phyloP scores from a whole-genome alignment of 2,888 invertebrate genomes.

The Anthophora plumipes region DNA sequence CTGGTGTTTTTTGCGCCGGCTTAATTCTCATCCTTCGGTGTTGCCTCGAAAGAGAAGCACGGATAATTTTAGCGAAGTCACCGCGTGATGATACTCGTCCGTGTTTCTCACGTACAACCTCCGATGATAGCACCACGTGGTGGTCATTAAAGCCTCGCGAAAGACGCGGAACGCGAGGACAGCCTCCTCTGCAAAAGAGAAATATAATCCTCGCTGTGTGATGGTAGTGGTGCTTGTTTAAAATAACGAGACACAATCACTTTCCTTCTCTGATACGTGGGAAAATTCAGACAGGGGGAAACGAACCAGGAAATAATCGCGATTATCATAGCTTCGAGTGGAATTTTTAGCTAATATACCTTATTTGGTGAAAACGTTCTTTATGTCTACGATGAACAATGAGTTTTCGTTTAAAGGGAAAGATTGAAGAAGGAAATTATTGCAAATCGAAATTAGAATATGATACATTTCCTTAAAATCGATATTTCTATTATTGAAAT shows the following conservation, averaged over 20 bases:
- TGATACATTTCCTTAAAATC: no score
- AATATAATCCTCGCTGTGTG: conserved; percentile 28
- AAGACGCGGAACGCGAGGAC: conserved; percentile 57
- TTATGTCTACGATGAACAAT: no score
- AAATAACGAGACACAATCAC: conserved; percentile 29
- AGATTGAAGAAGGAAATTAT: background rate
- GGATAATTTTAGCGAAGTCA: conserved; percentile 75
- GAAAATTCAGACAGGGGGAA: background rate
- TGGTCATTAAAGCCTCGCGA: conserved; percentile 67
- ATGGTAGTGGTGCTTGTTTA: conserved; percentile 18
- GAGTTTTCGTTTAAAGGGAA: background rate
- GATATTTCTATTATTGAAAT: no score
- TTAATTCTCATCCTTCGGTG: conserved; percentile 57
- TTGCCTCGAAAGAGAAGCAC: conserved; percentile 48
- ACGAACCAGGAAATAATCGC: background rate
- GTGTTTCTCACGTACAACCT: conserved; percentile 68
- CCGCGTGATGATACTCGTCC: conserved; percentile 65
- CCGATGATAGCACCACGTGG: conserved; percentile 67
- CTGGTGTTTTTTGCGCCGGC: conserved; percentile 54
- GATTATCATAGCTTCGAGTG: background rate
- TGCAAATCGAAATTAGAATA: background rate
- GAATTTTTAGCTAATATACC: no score
- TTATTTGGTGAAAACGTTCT: background rate
- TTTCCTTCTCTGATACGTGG: conserved; percentile 11
- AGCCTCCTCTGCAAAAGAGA: conserved; percentile 35